phyloP scores from a whole-genome alignment of 2,797 vertebrate genomes.

The Acrossocheilus wenchowensis region DNA sequence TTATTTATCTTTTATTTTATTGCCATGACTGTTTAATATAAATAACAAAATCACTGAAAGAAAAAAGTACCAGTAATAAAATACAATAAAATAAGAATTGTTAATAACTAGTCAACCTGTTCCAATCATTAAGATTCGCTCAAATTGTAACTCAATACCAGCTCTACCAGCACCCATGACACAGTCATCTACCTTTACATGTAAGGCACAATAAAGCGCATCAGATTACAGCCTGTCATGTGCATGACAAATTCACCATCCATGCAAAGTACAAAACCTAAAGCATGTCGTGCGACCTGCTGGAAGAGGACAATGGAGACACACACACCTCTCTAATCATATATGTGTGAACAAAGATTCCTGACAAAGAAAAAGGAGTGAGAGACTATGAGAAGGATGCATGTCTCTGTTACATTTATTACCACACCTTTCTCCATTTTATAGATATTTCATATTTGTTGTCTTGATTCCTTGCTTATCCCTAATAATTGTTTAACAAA shows the following conservation, averaged over 20 bases:
- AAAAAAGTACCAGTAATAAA: background rate
- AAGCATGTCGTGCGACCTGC: background rate
- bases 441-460: background rate
- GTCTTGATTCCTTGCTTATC: background rate
- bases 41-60: background rate
- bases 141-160: slow-evolving; percentile 17
- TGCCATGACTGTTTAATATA: background rate
- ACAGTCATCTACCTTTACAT: slow-evolving; percentile 41
- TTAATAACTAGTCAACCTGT: slow-evolving; percentile 26
- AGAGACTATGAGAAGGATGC: background rate
- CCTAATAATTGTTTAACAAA: slow-evolving; percentile 2
- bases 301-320: slow-evolving; percentile 10
- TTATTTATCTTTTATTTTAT: background rate
- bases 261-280: slow-evolving; percentile 14
- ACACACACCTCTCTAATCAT: background rate
- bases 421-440: background rate
- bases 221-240: slow-evolving; percentile 30
- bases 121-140: slow-evolving; percentile 23
- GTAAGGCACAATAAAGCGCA: slow-evolving; percentile 21
- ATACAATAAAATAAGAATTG: background rate
- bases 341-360: slow-evolving; percentile 1
- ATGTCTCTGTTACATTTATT: background rate
- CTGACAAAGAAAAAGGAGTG: background rate
- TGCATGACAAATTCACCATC: slow-evolving; percentile 19
- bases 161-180: background rate